Base-by-base conservation (phyloP, 2,888 invertebrate species). In the Adineta ricciae region DNA sequence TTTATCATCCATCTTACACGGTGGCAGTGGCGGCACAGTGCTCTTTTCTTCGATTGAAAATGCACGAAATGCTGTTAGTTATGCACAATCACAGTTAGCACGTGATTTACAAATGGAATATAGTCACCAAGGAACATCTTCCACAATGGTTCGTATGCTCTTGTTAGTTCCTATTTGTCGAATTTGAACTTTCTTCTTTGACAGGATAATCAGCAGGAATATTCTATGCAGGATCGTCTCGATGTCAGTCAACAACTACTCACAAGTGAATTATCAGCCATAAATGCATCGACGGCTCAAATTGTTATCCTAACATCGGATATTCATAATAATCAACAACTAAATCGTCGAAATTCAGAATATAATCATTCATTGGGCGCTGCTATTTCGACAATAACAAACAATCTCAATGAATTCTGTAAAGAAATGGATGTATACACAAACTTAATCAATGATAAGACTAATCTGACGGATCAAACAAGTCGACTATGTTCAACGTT, bases 251-350 rank as follows among this genome's bases (percentile, higher is more conserved):
- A 96, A 91, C 97, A 98, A 92, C 96, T 95, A 88, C 96, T 99
- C 86, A 95, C 95, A 87, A 96, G 96, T 84, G 96, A 98, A 91
- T 94, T 99, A 88, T 97, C 97, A 9, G 97, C 97, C 86, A 98
- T 99, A 97, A 98, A 96, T 91, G 98, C 98, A 0, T 98, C 98
- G 85, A 99, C 98, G 0, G 99, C 99, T 16, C 96, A 97, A 91
- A 95, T 97, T 11, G 78, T 85, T 50, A 84, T 78, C 14, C 49
- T 85, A 41, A 85, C 85, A 78, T 73, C 85, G 24, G 78, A 78
- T 78, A 19, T 64, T 2, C 27, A 36, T 36, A 64, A 32, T 32
- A 64, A 32, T 64, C 64, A 64, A 36, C 64, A 64, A 64, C 7
- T 32, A 1, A 73, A 84, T 19, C 27, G 36, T 46, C 85, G 73